Evolutionary conservation across 1,140 invertebrate species (phyloP).

Genomic region (Ridgeia piscesae): DNA sequence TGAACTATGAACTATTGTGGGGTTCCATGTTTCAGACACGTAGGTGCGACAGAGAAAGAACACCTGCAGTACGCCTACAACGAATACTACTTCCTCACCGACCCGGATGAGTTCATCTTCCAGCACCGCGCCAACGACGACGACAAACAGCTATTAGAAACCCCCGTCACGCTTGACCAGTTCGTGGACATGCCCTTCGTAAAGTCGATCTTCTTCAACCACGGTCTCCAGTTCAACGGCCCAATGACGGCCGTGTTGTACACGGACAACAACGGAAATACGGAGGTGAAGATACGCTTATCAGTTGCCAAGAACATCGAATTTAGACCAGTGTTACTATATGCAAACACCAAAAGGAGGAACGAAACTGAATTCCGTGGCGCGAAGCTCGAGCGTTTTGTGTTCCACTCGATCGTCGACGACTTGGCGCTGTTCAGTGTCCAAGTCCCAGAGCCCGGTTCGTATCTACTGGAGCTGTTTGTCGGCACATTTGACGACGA

Average conservation of each 20-base stretch:
- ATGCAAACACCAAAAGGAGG: neutral
- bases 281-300: neutral
- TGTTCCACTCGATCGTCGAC: constrained; percentile 18
- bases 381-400: constrained; percentile 19
- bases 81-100: neutral
- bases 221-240: neutral
- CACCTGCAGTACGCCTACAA: neutral
- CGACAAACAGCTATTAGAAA: neutral
- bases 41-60: neutral
- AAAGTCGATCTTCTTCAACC: neutral
- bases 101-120: neutral
- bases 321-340: neutral
- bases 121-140: neutral
- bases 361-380: constrained; percentile 19
- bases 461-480: constrained; percentile 95
- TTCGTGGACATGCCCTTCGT: neutral
- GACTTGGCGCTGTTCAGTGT: constrained; percentile 20
- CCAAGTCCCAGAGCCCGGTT: constrained; percentile 74
- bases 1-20: neutral
- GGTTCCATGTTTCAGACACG: neutral
- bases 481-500: constrained; percentile 75
- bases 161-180: neutral
- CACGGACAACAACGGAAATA: neutral
- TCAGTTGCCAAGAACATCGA: neutral
- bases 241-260: neutral